A percentile compares a stretch with the other conserved stretches of the same genome.
These are phyloP conservation scores for Planiliza haematocheilus DNA, from an alignment of 2,113 vertebrate genomes.

Conservation along the genomic window DNA sequence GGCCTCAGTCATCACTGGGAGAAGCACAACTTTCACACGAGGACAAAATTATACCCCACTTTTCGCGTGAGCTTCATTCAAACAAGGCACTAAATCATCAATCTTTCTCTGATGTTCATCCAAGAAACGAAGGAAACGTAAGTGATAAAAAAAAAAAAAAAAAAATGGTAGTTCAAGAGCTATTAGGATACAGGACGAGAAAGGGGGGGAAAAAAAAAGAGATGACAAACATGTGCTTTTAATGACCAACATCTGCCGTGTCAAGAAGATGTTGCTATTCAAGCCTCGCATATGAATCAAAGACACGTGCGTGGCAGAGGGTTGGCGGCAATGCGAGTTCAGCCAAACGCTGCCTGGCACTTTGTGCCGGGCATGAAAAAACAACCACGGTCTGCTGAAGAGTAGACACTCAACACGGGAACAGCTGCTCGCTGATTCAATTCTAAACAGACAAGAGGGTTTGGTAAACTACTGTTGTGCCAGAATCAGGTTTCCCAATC, in stretches of 20 bases:
- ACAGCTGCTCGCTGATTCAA: constrained; percentile 65
- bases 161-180: constrained; percentile 62
- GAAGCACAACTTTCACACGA: constrained; percentile 65
- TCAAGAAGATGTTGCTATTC: constrained; percentile 70
- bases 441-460: constrained; percentile 64
- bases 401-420: constrained; percentile 49
- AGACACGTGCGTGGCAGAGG: constrained; percentile 70
- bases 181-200: constrained; percentile 55
- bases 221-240: constrained; percentile 74
- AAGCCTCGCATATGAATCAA: constrained; percentile 62
- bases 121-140: constrained; percentile 71
- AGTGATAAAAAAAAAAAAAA: constrained; percentile 60
- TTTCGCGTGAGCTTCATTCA: constrained; percentile 67
- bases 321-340: constrained; percentile 71
- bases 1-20: constrained; percentile 42
- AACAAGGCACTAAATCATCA: constrained; percentile 72
- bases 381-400: constrained; percentile 57
- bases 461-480: constrained; percentile 60
- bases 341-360: constrained; percentile 78
- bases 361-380: constrained; percentile 65
- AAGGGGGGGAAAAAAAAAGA: constrained; percentile 23
- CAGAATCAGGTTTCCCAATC: constrained; percentile 59
- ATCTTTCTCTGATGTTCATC: constrained; percentile 69
- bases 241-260: constrained; percentile 75
- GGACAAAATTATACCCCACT: constrained; percentile 63